phyloP scores from a whole-genome alignment of 2,888 invertebrate genomes.

The Hoplodrina blanda region DNA sequence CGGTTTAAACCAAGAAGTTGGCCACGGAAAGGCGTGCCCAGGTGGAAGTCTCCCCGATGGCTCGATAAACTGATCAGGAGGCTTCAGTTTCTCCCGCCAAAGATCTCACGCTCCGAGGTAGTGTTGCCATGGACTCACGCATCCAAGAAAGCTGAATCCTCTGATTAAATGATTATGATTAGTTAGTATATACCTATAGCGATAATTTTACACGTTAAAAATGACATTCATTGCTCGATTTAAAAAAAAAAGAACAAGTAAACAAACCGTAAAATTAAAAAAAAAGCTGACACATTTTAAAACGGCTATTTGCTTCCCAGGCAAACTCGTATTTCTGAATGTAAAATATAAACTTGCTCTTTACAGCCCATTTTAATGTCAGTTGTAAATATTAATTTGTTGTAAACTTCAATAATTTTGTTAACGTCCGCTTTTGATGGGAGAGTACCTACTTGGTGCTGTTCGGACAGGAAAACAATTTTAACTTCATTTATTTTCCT shows the following conservation, averaged over 20 bases:
- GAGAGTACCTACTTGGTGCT: constrained; percentile 37
- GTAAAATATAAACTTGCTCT: constrained; percentile 51
- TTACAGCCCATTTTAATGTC: constrained; percentile 65
- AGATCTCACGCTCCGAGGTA: no score
- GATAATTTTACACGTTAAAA: background rate
- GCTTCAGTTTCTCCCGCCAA: no score
- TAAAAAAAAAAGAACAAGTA: background rate
- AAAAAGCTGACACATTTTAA: constrained; percentile 6
- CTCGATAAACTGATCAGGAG: no score
- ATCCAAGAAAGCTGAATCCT: no score
- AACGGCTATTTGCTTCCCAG: constrained; percentile 4
- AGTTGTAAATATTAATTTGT: constrained; percentile 71
- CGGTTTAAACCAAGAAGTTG: no score
- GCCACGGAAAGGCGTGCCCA: no score
- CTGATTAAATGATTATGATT: no score
- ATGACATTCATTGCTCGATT: background rate
- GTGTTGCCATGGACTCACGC: no score
- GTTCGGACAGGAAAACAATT: constrained; percentile 46
- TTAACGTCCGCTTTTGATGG: constrained; percentile 52
- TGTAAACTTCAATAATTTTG: constrained; percentile 63
- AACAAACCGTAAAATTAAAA: background rate
- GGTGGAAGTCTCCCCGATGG: no score
- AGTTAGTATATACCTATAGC: background rate
- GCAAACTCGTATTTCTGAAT: constrained; percentile 28
- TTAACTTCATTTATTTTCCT: constrained; percentile 58